Conservation (phyloP, 1,140 invertebrate species). For the Euwallacea fornicatus region DNA sequence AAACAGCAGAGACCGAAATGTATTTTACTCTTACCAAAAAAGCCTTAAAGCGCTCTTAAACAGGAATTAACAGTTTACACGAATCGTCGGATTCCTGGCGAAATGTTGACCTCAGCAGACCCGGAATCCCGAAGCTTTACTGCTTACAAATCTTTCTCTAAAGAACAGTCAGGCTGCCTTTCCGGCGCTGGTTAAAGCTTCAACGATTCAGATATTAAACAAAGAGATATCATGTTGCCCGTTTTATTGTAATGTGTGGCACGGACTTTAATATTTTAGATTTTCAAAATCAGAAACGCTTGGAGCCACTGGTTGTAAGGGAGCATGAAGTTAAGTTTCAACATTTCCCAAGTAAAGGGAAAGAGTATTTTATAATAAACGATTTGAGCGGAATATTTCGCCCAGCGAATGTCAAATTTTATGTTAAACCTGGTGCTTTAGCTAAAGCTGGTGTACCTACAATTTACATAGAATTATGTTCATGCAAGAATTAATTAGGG, state of each 20-base stretch:
- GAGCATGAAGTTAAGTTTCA: no score
- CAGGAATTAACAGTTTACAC: constrained; percentile 23
- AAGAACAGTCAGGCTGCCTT: constrained; percentile 15
- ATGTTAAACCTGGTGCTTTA: no score
- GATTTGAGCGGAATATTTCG: no score
- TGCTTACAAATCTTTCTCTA: constrained; percentile 21
- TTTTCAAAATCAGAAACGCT: not conserved
- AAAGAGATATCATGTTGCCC: constrained; percentile 11
- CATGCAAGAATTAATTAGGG: no score
- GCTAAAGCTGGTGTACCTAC: no score
- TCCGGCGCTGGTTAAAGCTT: constrained; percentile 15
- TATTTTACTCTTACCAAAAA: constrained; percentile 2
- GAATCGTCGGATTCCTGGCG: constrained; percentile 19
- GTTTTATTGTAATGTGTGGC: constrained; percentile 12
- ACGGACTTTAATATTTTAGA: constrained; percentile 11
- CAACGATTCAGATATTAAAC: constrained; percentile 22
- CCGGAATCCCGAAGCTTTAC: constrained; percentile 21
- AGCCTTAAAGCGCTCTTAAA: constrained; percentile 10
- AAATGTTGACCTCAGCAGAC: constrained; percentile 20
- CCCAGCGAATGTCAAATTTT: no score
- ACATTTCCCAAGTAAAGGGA: no score
- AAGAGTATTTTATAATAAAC: no score
- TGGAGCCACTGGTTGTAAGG: no score
- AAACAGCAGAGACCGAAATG: not conserved
- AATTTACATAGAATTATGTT: no score